A percentile compares a stretch with the other conserved stretches of the same genome.
phyloP scores from a whole-genome alignment of 2,888 invertebrate species.

The Zele albiditarsus region DNA sequence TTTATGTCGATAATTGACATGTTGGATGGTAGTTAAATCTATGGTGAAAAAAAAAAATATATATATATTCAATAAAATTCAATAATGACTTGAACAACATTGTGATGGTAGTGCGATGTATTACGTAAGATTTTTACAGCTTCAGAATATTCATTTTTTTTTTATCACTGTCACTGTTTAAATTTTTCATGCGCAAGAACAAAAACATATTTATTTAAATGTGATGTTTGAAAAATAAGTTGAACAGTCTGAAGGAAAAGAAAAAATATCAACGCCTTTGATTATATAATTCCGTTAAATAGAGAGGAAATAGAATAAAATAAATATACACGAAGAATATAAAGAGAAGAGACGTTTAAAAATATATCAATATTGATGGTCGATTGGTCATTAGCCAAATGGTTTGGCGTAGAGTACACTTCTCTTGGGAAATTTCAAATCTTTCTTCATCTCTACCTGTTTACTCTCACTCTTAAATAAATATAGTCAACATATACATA shows the following conservation, averaged over 20 bases:
- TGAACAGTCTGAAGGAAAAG: no score
- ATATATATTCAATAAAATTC: constrained; percentile 8
- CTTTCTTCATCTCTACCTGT: neutral
- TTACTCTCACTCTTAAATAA: neutral
- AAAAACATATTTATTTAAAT: no score
- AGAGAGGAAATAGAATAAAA: neutral
- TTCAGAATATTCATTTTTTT: neutral
- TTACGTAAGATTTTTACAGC: neutral
- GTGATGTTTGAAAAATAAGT: no score
- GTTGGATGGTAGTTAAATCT: constrained; percentile 71
- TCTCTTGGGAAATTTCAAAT: neutral
- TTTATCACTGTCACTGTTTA: no score
- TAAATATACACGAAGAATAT: neutral
- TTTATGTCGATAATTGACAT: constrained; percentile 80
- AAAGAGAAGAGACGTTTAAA: neutral
- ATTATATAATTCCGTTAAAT: neutral
- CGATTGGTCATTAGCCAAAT: neutral
- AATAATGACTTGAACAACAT: neutral
- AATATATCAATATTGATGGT: neutral
- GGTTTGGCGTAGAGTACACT: neutral
- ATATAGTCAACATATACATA: neutral
- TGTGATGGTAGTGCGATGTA: neutral
- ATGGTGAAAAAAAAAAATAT: constrained; percentile 47
- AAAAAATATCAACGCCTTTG: no score
- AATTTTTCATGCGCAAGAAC: no score